Percentiles rank a stretch among this genome's conserved stretches.
phyloP scores from a whole-genome alignment of 1,140 invertebrate genomes.

The Solenopsis fugax region DNA sequence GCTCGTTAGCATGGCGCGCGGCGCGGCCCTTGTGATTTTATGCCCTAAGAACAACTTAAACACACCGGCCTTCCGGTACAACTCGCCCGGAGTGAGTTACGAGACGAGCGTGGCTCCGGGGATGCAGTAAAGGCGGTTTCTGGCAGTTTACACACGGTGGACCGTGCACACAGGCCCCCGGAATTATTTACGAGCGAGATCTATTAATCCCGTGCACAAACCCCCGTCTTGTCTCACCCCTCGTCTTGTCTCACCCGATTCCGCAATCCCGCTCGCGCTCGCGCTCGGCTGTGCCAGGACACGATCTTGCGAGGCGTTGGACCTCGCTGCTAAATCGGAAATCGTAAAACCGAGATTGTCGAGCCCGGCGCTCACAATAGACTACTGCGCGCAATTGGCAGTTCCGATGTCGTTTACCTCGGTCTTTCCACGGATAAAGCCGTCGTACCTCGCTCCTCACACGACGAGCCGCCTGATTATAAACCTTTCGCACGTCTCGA shows the following conservation, averaged over 20 bases:
- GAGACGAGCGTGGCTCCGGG: neutral
- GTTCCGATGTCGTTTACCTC: conserved; percentile 53
- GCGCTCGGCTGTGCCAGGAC: conserved; percentile 49
- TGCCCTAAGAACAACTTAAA: neutral
- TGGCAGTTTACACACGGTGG: conserved; percentile 8
- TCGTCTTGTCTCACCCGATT: neutral
- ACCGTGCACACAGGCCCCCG: neutral
- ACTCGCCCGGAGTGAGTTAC: neutral
- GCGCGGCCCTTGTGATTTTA: neutral
- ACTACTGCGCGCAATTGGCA: conserved; percentile 40
- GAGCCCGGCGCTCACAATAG: conserved; percentile 54
- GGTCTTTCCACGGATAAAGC: neutral
- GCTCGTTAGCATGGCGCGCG: neutral
- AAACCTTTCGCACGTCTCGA: neutral
- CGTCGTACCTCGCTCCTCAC: neutral
- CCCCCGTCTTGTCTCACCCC: no score
- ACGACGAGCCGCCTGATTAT: neutral
- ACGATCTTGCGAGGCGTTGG: conserved; percentile 29
- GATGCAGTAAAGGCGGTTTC: neutral
- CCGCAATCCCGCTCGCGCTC: neutral
- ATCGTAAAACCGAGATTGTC: conserved; percentile 59
- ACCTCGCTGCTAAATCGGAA: conserved; percentile 48
- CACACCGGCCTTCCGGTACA: neutral
- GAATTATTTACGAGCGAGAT: conserved; percentile 50
- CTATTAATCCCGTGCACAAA: conserved; percentile 28